Percentiles rank a stretch among this genome's conserved stretches.
Conservation (phyloP, 2,888 invertebrate species). For the Drosophila ezoana region DNA sequence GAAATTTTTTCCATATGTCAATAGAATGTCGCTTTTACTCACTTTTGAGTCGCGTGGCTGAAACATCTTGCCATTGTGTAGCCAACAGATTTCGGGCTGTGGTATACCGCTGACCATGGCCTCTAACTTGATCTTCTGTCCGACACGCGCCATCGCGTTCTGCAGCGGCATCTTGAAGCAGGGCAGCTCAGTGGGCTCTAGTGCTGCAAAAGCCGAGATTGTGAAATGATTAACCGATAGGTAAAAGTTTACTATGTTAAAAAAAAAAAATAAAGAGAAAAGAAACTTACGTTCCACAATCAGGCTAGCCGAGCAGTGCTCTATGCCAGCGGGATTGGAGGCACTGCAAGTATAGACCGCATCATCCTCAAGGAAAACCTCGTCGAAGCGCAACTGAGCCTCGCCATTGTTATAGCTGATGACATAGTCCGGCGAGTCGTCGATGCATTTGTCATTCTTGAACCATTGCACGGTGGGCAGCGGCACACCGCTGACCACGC, state of each 20-base stretch:
- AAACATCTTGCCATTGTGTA: constrained; percentile 88
- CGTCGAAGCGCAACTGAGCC: constrained; percentile 90
- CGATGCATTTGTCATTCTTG: constrained; percentile 89
- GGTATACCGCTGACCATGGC: constrained; percentile 89
- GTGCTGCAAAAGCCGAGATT: constrained; percentile 83
- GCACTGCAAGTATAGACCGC: constrained; percentile 90
- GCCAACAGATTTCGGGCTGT: constrained; percentile 88
- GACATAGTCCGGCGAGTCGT: constrained; percentile 89
- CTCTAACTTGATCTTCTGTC: constrained; percentile 90
- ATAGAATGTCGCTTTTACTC: constrained; percentile 69
- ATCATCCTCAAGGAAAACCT: constrained; percentile 88
- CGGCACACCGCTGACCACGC: constrained; percentile 90
- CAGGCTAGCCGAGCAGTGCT: constrained; percentile 88
- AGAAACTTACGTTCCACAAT: constrained; percentile 88
- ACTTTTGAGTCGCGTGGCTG: constrained; percentile 88
- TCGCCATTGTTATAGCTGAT: constrained; percentile 94
- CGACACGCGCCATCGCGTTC: constrained; percentile 90
- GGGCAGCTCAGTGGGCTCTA: constrained; percentile 88
- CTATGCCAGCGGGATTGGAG: constrained; percentile 88
- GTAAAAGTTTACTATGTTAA: constrained; percentile 10
- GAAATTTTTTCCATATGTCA: not conserved
- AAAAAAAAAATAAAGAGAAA: no score
- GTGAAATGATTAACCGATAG: not conserved
- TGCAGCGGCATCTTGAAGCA: constrained; percentile 87
- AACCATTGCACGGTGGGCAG: constrained; percentile 93